Conservation (phyloP, 2,888 invertebrate species). For the Eristalis arbustorum region DNA sequence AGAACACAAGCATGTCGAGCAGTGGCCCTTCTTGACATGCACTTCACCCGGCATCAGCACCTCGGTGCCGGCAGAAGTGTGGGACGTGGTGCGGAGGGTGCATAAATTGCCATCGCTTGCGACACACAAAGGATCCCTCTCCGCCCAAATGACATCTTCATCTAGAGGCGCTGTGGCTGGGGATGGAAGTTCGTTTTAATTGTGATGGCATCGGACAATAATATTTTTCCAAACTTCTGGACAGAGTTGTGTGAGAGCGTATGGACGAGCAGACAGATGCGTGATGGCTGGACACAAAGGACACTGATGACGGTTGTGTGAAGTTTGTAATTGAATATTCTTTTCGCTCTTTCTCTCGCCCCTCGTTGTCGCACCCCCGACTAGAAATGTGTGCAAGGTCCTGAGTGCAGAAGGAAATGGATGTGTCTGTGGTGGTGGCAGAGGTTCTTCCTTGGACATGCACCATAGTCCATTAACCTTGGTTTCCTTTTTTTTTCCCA, state of each 20-base stretch:
- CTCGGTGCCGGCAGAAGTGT: no score
- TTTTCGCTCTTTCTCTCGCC: neutral
- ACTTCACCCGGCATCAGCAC: neutral
- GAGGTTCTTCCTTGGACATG: neutral
- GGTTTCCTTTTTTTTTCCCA: neutral
- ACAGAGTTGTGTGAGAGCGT: slow-evolving; percentile 30
- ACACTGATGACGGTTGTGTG: slow-evolving; percentile 19
- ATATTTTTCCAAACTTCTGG: slow-evolving; percentile 58
- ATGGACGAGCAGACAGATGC: slow-evolving; percentile 24
- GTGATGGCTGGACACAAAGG: neutral
- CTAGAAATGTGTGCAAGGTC: neutral
- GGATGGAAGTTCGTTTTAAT: slow-evolving; percentile 30
- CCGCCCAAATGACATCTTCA: neutral
- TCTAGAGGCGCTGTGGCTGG: neutral
- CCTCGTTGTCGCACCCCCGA: no score
- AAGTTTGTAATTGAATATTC: slow-evolving; percentile 63
- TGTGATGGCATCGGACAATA: slow-evolving; percentile 48
- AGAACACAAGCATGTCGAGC: neutral
- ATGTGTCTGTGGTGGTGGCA: neutral
- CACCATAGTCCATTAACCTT: slow-evolving; percentile 38
- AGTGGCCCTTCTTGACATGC: neutral
- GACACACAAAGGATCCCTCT: slow-evolving; percentile 33
- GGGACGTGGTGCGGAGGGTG: slow-evolving; percentile 7
- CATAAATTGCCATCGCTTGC: slow-evolving; percentile 38
- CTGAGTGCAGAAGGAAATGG: neutral